phyloP scores from a whole-genome alignment of 2,888 invertebrate genomes.

The Yponomeuta sedellus region DNA sequence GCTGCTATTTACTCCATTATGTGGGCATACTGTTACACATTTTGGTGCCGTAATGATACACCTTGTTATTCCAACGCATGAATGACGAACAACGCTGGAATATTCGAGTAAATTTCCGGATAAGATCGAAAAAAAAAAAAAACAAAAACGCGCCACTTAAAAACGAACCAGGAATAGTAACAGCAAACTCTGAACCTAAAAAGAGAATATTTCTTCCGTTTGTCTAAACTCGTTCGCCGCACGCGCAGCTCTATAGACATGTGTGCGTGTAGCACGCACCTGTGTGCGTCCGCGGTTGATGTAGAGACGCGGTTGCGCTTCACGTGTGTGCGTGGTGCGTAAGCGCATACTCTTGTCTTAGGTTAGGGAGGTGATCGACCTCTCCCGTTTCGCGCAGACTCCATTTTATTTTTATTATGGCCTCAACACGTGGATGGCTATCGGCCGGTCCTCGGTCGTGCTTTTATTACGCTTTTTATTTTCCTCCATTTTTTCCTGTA shows the following conservation, averaged over 20 bases:
- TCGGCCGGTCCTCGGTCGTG: constrained; percentile 38
- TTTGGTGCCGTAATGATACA: background rate
- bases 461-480: constrained; percentile 58
- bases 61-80: background rate
- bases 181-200: constrained; percentile 59
- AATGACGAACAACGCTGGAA: too few relatives aligned
- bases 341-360: constrained; percentile 69
- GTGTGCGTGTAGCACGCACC: constrained; percentile 24
- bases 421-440: constrained; percentile 59
- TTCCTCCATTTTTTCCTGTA: background rate
- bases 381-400: constrained; percentile 63
- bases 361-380: constrained; percentile 76
- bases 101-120: too few relatives aligned
- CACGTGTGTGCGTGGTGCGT: constrained; percentile 51
- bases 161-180: constrained; percentile 32
- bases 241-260: constrained; percentile 43
- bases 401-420: constrained; percentile 73
- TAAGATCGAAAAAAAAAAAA: too few relatives aligned
- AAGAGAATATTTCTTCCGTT: constrained; percentile 75
- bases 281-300: constrained; percentile 26
- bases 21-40: background rate
- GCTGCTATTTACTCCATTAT: background rate
- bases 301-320: constrained; percentile 28
- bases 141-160: background rate
- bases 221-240: constrained; percentile 73